Evolutionary conservation across 2,113 vertebrate genomes (phyloP).

Genomic region (Emydocephalus ijimae): DNA sequence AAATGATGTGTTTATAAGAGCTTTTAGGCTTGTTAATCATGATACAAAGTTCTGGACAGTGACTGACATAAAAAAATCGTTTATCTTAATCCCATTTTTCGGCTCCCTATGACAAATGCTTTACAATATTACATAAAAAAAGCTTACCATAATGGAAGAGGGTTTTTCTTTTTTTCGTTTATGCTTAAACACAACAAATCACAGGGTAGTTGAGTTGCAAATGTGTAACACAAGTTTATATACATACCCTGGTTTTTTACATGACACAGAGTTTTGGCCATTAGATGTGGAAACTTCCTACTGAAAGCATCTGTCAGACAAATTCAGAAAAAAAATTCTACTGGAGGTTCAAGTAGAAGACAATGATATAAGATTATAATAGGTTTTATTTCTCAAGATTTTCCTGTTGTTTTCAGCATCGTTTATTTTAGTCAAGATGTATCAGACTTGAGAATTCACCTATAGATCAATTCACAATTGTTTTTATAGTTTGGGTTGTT

Average conservation of each 20-base stretch:
- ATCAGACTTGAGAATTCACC: slow-evolving; percentile 73
- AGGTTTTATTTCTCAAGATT: background rate
- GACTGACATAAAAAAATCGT: background rate
- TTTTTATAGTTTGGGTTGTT: background rate
- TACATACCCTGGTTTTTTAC: background rate
- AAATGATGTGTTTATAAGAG: background rate
- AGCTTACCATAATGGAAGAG: background rate
- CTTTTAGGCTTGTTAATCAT: background rate
- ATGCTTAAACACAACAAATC: background rate
- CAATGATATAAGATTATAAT: background rate
- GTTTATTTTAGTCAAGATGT: slow-evolving; percentile 75
- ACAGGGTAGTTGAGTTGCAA: background rate
- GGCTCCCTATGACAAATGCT: background rate
- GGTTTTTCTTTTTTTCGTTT: background rate
- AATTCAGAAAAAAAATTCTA: background rate
- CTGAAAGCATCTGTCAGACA: background rate
- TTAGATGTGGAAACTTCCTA: background rate
- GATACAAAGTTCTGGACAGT: background rate
- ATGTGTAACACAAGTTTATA: background rate
- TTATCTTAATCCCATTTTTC: background rate
- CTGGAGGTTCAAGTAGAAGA: background rate
- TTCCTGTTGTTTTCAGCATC: background rate
- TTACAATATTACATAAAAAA: background rate
- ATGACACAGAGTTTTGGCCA: background rate
- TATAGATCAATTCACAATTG: slow-evolving; percentile 75